These are phyloP conservation scores for Triplophysa siluroides DNA, from an alignment of 2,113 vertebrate genomes.

Conservation along the genomic window DNA sequence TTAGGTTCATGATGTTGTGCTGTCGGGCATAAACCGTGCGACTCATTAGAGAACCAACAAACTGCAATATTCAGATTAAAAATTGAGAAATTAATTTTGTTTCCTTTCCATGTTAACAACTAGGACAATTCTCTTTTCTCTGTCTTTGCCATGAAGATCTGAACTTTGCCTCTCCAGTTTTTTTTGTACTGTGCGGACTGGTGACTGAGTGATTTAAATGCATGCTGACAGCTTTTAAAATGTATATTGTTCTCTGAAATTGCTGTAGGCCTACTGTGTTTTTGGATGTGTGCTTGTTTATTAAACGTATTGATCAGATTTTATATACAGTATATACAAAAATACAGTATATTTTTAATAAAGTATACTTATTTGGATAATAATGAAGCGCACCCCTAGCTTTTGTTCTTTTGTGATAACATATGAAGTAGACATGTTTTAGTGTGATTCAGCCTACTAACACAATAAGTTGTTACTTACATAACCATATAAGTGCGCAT, in stretches of 20 bases:
- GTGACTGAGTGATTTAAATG: too few species aligned
- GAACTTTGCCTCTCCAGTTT: too few species aligned
- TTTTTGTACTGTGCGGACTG: too few species aligned
- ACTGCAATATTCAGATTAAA: not conserved
- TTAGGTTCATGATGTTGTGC: not conserved
- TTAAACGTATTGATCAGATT: too few species aligned
- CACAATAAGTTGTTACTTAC: not conserved
- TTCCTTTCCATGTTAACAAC: not conserved
- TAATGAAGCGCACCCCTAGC: too few species aligned
- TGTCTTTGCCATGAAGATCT: not conserved
- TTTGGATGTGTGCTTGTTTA: too few species aligned
- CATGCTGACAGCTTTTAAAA: too few species aligned
- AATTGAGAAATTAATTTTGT: not conserved
- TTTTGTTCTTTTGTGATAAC: not conserved
- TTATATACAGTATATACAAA: too few species aligned
- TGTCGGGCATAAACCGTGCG: not conserved
- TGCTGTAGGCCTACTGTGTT: too few species aligned
- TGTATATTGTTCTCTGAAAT: too few species aligned
- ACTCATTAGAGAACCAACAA: constrained; percentile 13
- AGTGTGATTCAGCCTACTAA: not conserved
- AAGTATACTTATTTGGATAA: too few species aligned
- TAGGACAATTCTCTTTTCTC: not conserved
- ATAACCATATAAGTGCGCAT: not conserved
- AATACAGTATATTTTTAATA: too few species aligned
- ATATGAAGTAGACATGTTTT: not conserved